Base-by-base conservation (phyloP, 1,140 invertebrate species). In the Leptonema lineaticorne region DNA sequence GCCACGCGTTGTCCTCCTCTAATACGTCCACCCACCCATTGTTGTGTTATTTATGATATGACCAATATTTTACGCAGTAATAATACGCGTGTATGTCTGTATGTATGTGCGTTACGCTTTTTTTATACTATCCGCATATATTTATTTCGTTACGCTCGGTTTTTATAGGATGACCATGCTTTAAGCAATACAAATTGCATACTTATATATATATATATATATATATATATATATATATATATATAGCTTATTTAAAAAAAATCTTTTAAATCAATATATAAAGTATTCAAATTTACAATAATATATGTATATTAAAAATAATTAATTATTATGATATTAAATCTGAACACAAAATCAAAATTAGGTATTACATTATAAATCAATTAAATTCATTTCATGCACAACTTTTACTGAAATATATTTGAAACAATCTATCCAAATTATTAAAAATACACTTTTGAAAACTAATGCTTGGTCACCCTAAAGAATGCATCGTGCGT, bases 41-140 rank as follows among this genome's bases (percentile, higher is more conserved):
- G 70, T 72, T 69, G 8, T 41, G 63, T 72, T 72, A 72, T 72
- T 72, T 72, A 72, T 72, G 70, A 72, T 72, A 69, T 67, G 63
- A 60, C 67, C 70, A 67, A 72, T 72, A 72, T 72, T 72, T 69
- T 66, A 66, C 53, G 53, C 64, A 20, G 16, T 50, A 24, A 62
- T 62, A 41, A 41, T 41, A 41, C 37, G 9, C 16, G 22, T 53
- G 50, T 53, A 8, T 53, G 50, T 50, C 3, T 50, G 46, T 50
- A 22, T 53, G 50, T 53, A 24, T 53, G 46, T 20, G 22, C 8
- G 46, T 14, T 48, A 7, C 16, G 50, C 20, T 53, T 53, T 53
- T 53, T n/a, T n/a, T n/a, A n/a, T n/a, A n/a, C n/a, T n/a, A n/a
- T n/a, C n/a, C n/a, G n/a, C n/a, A n/a, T n/a, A n/a, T n/a, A n/a